Base-by-base conservation (phyloP, 2,113 vertebrate genomes). In the Megaceryle maxima region DNA sequence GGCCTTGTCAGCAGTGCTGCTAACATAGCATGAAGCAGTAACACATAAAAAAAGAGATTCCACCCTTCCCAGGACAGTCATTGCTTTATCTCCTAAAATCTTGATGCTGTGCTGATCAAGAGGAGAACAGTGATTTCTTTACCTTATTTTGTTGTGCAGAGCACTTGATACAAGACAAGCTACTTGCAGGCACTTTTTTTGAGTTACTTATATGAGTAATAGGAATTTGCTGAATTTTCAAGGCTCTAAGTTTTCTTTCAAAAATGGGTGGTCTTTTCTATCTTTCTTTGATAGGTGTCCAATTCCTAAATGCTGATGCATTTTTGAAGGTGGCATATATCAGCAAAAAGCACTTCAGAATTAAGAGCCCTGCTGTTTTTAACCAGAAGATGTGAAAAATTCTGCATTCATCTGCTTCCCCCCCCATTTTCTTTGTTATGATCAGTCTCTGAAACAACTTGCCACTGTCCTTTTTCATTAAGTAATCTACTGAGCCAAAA, bases 391-490 rank as follows among this genome's bases (percentile, higher is more conserved):
- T 17, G 7, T 22, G 39, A 13, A 41, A 75, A 82, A 21, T 13
- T 6, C 6, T 78, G 15, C 29, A 10, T 53, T 66, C 33, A 25
- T 84, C 33, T 57, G 7, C 18, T 79, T 69, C 8, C 6, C 14
- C 10, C 20, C 37, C 51, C 21, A 1, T 66, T 64, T 83, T 75
- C 50, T 79, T 67, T 50, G 9, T 48, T 67, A 33, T 9, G 21
- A 26, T 22, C 85, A 31, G 29, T 8, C 83, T 63, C 19, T 33
- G 76, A 59, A 73, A 68, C 1, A 9, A 41, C 18, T 86, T 86
- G 50, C 68, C 82, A 80, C 78, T 88, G 63, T 56, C 76, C 18
- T 94, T 90, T 96, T 44, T 83, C 68, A 68, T 62, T 86, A 90
- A 86, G 80, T 50, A 18, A 51, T 11, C 79, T 13, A 12, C 24